phyloP scores from a whole-genome alignment of 35 echinoderm and acorn worm species.

The Hemicentrotus pulcherrimus region DNA sequence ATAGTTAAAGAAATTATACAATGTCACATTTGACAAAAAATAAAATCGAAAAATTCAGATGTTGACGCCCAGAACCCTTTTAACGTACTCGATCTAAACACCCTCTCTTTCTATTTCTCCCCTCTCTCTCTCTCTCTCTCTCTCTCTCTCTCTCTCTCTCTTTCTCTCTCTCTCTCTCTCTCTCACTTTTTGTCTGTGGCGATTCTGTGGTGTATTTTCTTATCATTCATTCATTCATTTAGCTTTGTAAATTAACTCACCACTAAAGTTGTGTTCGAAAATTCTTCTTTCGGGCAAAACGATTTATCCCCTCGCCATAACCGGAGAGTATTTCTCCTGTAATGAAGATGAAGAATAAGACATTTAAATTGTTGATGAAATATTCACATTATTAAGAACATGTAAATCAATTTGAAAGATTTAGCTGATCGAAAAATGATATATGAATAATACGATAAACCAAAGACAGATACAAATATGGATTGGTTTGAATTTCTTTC shows the following conservation, averaged over 20 bases:
- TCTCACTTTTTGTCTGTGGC: no score
- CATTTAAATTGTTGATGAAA: no score
- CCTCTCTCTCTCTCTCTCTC: neutral
- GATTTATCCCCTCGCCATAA: conserved; percentile 25
- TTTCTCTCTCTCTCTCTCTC: no score
- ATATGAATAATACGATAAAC: no score
- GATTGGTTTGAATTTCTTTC: neutral
- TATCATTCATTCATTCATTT: no score
- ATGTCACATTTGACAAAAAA: neutral
- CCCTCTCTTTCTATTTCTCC: neutral
- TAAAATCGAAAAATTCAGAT: no score
- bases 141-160: no score
- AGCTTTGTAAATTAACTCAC: neutral
- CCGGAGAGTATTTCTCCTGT: conserved; percentile 35
- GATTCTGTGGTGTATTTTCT: no score
- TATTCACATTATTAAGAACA: no score
- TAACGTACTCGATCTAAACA: neutral
- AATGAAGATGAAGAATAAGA: neutral
- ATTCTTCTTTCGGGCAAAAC: conserved; percentile 29
- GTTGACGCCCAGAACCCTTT: neutral
- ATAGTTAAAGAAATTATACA: neutral
- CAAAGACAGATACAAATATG: no score
- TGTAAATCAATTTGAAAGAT: no score
- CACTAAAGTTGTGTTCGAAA: conserved; percentile 36
- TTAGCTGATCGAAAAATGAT: no score